Evolutionary conservation across 2,113 vertebrate species (phyloP).

Genomic region (Gallinago paraguaiae): DNA sequence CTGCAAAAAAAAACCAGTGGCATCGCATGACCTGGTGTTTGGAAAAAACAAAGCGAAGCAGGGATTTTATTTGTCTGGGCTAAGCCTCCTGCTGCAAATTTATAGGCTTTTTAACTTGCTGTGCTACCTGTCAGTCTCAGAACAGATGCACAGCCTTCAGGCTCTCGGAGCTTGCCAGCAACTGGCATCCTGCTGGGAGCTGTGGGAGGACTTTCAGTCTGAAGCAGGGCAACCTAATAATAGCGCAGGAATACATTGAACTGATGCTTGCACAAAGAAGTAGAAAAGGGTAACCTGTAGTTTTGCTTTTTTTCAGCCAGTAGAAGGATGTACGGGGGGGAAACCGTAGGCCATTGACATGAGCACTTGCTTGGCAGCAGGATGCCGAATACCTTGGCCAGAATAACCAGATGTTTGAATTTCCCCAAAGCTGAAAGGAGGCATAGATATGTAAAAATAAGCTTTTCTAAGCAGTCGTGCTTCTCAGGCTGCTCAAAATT

Average conservation of each 20-base stretch:
- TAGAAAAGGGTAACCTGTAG: background rate
- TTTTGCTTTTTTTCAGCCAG: background rate
- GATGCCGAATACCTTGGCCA: background rate
- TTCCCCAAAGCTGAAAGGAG: background rate
- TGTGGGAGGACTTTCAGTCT: slow-evolving; percentile 24
- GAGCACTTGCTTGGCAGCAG: background rate
- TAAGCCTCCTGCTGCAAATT: slow-evolving; percentile 36
- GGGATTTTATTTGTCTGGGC: background rate
- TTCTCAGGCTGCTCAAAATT: background rate
- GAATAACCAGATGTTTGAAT: background rate
- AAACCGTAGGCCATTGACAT: background rate
- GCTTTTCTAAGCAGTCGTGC: background rate
- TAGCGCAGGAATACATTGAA: background rate
- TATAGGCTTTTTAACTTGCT: slow-evolving; percentile 30
- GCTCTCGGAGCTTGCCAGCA: slow-evolving; percentile 32
- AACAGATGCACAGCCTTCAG: slow-evolving; percentile 66
- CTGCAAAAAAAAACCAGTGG: background rate
- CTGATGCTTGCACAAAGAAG: background rate
- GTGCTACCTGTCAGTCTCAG: slow-evolving; percentile 59
- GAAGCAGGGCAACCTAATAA: slow-evolving; percentile 48
- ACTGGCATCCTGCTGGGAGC: slow-evolving; percentile 56
- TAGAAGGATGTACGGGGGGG: background rate
- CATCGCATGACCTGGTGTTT: background rate
- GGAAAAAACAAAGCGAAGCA: background rate
- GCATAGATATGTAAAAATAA: background rate